phyloP scores from a whole-genome alignment of 2,888 invertebrate species.

The Zootermopsis nevadensis region DNA sequence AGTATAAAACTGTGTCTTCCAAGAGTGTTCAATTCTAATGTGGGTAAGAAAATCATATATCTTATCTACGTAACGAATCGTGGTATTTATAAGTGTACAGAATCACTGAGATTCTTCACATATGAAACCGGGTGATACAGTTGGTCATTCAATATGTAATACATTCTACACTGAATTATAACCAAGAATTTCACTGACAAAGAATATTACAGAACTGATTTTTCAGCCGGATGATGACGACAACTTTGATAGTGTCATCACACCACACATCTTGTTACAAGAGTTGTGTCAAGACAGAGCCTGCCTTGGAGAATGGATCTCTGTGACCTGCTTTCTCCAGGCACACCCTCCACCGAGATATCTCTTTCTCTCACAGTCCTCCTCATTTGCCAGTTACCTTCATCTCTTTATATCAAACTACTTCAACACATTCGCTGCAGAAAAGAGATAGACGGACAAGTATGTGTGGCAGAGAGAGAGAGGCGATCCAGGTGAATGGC shows the following conservation, averaged over 20 bases:
- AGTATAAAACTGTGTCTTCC: no score
- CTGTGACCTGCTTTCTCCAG: conserved; percentile 35
- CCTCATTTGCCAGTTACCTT: neutral
- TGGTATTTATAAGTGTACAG: no score
- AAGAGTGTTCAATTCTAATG: no score
- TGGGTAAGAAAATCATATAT: no score
- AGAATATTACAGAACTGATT: no score
- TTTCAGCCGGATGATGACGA: no score
- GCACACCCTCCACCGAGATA: neutral
- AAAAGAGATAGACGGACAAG: neutral
- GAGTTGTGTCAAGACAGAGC: neutral
- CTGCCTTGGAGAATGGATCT: neutral
- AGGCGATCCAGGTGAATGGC: conserved; percentile 36
- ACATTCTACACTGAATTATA: no score
- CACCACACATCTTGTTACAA: conserved; percentile 10
- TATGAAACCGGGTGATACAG: no score
- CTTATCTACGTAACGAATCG: no score
- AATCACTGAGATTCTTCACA: no score
- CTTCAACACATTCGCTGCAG: conserved; percentile 8
- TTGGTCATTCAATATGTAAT: no score
- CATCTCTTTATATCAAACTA: neutral
- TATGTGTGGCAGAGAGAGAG: neutral
- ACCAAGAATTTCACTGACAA: no score
- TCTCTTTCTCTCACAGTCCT: conserved; percentile 24
- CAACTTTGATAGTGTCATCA: neutral